Evolutionary conservation across 2,113 vertebrate genomes (phyloP).

Genomic region (Siniperca knerii): DNA sequence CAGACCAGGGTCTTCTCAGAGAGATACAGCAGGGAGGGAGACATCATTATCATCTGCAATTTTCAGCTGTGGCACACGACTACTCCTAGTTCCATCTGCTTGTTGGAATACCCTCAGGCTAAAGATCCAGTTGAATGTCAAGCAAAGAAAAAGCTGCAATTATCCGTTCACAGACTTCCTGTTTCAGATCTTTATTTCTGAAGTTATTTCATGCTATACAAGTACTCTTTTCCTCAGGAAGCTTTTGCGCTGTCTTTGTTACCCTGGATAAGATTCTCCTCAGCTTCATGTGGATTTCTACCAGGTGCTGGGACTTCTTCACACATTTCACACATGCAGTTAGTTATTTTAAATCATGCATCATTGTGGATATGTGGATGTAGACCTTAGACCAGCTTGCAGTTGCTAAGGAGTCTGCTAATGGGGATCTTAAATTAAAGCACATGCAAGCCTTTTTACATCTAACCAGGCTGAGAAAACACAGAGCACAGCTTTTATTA

Average conservation of each 20-base stretch:
- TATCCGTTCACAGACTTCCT: constrained; percentile 52
- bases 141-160: constrained; percentile 63
- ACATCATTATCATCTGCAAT: constrained; percentile 52
- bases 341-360: constrained; percentile 28
- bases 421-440: constrained; percentile 36
- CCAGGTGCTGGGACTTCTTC: background rate
- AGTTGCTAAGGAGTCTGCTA: constrained; percentile 18
- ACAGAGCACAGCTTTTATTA: constrained; percentile 28
- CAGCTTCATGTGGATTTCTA: background rate
- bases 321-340: background rate
- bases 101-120: constrained; percentile 57
- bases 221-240: background rate
- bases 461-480: constrained; percentile 7
- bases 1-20: constrained; percentile 29
- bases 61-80: constrained; percentile 30
- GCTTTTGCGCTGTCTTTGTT: constrained; percentile 12
- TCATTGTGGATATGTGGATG: background rate
- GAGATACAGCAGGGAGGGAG: constrained; percentile 27
- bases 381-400: background rate
- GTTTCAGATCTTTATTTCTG: constrained; percentile 46
- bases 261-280: constrained; percentile 14
- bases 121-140: constrained; percentile 66
- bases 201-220: constrained; percentile 38
- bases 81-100: constrained; percentile 49
- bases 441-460: background rate